Evolutionary conservation across 2,888 invertebrate species (phyloP), one percentile per base, ranked within the genome.

Genomic region (Lepidocyrtinus sp.): DNA sequence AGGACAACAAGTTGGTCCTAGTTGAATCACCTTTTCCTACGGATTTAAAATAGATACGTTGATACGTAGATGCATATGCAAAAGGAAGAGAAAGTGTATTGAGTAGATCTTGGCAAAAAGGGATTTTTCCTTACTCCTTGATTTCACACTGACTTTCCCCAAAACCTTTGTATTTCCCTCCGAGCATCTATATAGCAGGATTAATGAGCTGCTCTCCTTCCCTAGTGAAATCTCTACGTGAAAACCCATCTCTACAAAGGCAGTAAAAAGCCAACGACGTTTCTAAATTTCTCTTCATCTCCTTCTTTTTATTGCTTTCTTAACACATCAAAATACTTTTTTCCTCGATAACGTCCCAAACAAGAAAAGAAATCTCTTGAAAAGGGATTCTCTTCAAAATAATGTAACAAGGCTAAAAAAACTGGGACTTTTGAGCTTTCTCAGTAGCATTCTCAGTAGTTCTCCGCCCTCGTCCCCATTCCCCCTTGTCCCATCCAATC

Each of bases 181-280:
- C 36, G 45, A 15, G 24, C n/a, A 22, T 65, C 74, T 64, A 64
- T 74, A 45, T 17, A 7, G 59, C 67, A 67, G 74, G 74, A 74
- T 74, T 74, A 74, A 74, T 74, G 65, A 74, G 67, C 27, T 64
- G 63, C 64, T 59, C 59, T n/a, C 59, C 22, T 61, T 74, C 55
- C 59, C 67, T 7, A 59, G 36, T 45, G 61, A 67, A 74, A 74
- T 74, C 73, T 73, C 55, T 55, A 55, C 64, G 55, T 12, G 64
- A 27, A 27, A 64, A 64, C 12, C 50, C 17, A 50, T 2, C 12
- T 50, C 17, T 2, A 65, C 21, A 26, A 21, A 45, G 17, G 17
- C 25, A 50, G 25, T 25, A 19, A 64, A 12, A 26, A 64, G 26
- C n/a, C 15, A 19, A 26, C n/a, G 15, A 27, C 17, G 27, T 26